These are phyloP conservation scores for Trigoniulus corallinus DNA, from an alignment of 1,140 invertebrate species.

Conservation along the genomic window DNA sequence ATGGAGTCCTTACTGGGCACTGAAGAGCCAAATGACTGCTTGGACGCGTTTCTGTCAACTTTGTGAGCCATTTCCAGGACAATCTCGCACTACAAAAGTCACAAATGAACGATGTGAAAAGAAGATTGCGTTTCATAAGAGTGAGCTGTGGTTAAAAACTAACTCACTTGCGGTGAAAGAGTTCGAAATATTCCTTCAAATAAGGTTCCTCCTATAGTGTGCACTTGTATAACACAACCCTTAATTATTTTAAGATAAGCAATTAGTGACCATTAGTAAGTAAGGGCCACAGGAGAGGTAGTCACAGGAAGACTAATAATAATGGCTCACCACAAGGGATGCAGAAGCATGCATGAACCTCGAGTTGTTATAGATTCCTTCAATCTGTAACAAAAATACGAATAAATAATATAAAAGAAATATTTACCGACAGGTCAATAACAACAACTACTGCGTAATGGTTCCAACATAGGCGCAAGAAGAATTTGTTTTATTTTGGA, in stretches of 20 bases:
- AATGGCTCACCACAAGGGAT: conserved; percentile 52
- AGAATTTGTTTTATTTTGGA: too few species aligned
- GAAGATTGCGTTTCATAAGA: background rate
- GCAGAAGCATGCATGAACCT: conserved; percentile 72
- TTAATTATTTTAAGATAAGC: conserved; percentile 7
- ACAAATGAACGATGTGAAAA: background rate
- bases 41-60: conserved; percentile 38
- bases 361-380: conserved; percentile 71
- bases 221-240: conserved; percentile 32
- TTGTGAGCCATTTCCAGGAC: conserved; percentile 67
- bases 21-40: conserved; percentile 36
- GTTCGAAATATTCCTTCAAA: conserved; percentile 76
- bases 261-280: conserved; percentile 6
- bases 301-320: conserved; percentile 11
- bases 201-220: conserved; percentile 57
- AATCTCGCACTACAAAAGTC: conserved; percentile 41
- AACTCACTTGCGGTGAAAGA: conserved; percentile 46
- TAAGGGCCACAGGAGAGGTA: background rate
- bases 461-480: too few species aligned
- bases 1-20: conserved; percentile 38
- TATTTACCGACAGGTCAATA: too few species aligned
- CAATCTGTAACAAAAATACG: conserved; percentile 25
- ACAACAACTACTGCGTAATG: too few species aligned
- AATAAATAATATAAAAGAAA: too few species aligned
- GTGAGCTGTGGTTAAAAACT: conserved; percentile 1